Base-by-base conservation (phyloP, 1,140 invertebrate species). In the Holotrichia oblita region DNA sequence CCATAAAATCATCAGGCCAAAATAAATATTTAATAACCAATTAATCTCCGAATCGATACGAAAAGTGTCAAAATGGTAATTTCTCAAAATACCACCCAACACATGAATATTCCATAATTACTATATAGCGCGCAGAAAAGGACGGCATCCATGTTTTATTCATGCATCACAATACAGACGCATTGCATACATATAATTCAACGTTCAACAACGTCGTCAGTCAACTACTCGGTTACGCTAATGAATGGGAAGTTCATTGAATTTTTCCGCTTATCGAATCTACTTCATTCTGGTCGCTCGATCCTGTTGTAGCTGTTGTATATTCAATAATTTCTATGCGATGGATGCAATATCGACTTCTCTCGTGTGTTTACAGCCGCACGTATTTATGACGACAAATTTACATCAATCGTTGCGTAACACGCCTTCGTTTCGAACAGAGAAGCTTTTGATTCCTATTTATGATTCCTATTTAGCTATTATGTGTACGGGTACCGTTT, bases 181-280 rank as follows among this genome's bases (percentile, higher is more conserved):
- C 44, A n/a, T 3, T n/a, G 44, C 48, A 55, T 55, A 17, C 48
- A 55, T 55, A 55, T 55, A 55, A 55, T 55, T 55, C 48, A 55
- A 55, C 48, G n/a, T 55, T 55, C 48, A 55, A 55, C 48, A 55
- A 55, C 48, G 48, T 55, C 48, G 48, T 55, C 48, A 55, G 14
- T 55, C 48, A 55, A 55, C 48, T 55, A 55, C 48, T 55, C 48
- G 48, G 48, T 55, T 55, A 55, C 48, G 48, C 48, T 55, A 55
- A 55, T 55, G 48, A 55, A 55, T 55, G 48, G 48, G 48, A 55
- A 55, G 48, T 55, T 55, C 48, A 55, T 55, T 55, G 48, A 55
- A 55, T 55, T 55, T 55, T 55, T 55, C 48, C 48, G 48, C 48
- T 55, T 55, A 55, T 55, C 48, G 48, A 55, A 55, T 55, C 48